A percentile compares a stretch with the other conserved stretches of the same genome.
These are phyloP conservation scores for Amphiprion percula DNA, from an alignment of 2,113 vertebrate genomes.

Conservation along the genomic window DNA sequence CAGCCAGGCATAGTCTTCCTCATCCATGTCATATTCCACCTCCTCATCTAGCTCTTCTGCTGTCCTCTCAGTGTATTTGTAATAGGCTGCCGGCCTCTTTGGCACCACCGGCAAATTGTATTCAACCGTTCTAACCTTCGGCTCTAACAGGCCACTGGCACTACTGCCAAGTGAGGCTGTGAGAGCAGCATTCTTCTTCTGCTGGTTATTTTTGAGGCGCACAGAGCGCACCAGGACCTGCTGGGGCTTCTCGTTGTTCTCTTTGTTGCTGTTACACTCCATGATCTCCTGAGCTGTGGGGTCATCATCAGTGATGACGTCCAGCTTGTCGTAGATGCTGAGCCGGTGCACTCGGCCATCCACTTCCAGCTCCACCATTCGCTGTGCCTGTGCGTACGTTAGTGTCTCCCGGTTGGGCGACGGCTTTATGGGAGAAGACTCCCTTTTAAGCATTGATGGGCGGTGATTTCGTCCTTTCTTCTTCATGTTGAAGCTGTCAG, in stretches of 20 bases:
- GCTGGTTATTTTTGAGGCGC: constrained; percentile 92
- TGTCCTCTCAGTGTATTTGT: constrained; percentile 93
- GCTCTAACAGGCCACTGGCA: constrained; percentile 86
- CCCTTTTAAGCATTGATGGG: constrained; percentile 85
- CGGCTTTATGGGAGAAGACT: constrained; percentile 95
- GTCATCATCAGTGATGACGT: constrained; percentile 93
- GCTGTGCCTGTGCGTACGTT: constrained; percentile 97
- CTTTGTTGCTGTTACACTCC: constrained; percentile 99
- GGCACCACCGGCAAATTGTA: constrained; percentile 95
- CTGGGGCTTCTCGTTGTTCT: constrained; percentile 92
- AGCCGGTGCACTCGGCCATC: constrained; percentile 95
- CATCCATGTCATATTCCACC: constrained; percentile 99
- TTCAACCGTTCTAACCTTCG: constrained; percentile 92
- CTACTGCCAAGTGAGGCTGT: constrained; percentile 78
- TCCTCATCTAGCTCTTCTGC: constrained; percentile 95
- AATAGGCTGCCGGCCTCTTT: constrained; percentile 88
- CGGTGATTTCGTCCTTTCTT: constrained; percentile 94
- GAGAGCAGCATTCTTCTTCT: constrained; percentile 90
- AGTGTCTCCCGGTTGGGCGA: constrained; percentile 95
- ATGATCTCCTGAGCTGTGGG: constrained; percentile 96
- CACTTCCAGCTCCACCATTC: constrained; percentile 98
- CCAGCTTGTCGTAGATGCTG: constrained; percentile 96
- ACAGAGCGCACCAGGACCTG: constrained; percentile 91
- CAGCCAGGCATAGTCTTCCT: constrained; percentile 98
- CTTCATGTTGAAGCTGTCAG: constrained; percentile 87